Evolutionary conservation across 1,140 invertebrate species (phyloP), one percentile per base, ranked within the genome.

Genomic region (Apocrypta bakeri): DNA sequence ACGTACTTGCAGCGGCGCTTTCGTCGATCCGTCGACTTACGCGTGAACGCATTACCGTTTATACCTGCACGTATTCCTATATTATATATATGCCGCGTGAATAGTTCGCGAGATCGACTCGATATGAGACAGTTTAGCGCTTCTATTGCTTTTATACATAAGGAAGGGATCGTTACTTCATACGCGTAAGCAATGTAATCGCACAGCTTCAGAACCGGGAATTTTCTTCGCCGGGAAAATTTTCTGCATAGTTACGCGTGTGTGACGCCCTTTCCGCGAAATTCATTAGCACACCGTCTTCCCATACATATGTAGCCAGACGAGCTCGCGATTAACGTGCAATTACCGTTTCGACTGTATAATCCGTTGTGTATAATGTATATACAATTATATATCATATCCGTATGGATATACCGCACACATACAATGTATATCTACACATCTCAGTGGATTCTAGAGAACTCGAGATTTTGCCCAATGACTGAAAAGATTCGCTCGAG

Each of bases 401-500:
- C n/a, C n/a, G n/a, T n/a, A 42, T 42, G 40, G 1, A 1, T 42
- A 42, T 14, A 48, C 14, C 9, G 9, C 33, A 37, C 33, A 37
- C 33, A 9, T 9, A 37, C 3, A 4, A 9, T 37, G 33, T 37
- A 37, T 37, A 37, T 9, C 3, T 37, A 9, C 9, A 37, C 21
- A 48, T 48, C 14, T 48, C 14, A 48, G 42, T 17, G 42, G 12
- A 48, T 48, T 56, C 14, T 6, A 7, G 17, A 56, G 40, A 42
- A 42, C 33, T 37, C 40, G 40, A 17, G 6, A n/a, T 17, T 6
- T 56, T 17, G 17, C 21, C 21, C 48, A 11, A 73, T 77, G n/a
- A n/a, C n/a, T 64, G 68, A 74, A 81, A 71, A 77, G 73, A 77
- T 61, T 76, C 73, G 71, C 76, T 71, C 48, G 27, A 29, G 14